These are phyloP conservation scores for Cactoblastis cactorum DNA, from an alignment of 2,888 invertebrate species.

Conservation along the genomic window DNA sequence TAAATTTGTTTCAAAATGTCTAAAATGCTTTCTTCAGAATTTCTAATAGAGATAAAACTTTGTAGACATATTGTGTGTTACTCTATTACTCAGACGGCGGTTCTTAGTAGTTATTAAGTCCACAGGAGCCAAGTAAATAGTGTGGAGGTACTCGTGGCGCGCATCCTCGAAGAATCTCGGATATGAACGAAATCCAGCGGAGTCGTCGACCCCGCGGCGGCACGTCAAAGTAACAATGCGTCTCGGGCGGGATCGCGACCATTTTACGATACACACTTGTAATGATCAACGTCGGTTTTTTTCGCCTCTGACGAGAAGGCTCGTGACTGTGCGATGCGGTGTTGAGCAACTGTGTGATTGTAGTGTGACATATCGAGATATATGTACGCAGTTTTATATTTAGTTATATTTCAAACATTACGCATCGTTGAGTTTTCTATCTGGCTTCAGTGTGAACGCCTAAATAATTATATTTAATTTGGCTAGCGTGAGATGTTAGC, in stretches of 20 bases:
- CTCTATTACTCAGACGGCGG: background rate
- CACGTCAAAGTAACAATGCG: slow-evolving; percentile 74
- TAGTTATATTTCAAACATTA: too few species aligned
- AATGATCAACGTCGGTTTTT: slow-evolving; percentile 1
- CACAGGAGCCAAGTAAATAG: slow-evolving; percentile 1
- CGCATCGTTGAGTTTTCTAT: too few species aligned
- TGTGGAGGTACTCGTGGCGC: background rate
- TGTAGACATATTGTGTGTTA: background rate
- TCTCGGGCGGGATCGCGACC: slow-evolving; percentile 38
- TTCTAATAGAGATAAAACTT: background rate
- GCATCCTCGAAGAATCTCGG: slow-evolving; percentile 40
- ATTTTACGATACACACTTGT: slow-evolving; percentile 21
- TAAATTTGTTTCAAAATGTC: too few species aligned
- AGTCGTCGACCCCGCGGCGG: slow-evolving; percentile 70
- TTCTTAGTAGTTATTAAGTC: slow-evolving; percentile 2
- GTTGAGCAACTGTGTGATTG: background rate
- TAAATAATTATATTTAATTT: too few species aligned
- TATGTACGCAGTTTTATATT: background rate
- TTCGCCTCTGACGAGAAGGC: background rate
- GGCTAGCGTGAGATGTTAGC: too few species aligned
- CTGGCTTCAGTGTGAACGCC: too few species aligned
- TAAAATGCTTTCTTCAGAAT: background rate
- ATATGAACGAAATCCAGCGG: slow-evolving; percentile 73
- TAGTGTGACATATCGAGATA: background rate
- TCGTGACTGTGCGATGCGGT: background rate